Conservation (phyloP, 2,113 vertebrate species). For the Neolamprologus modestus region DNA sequence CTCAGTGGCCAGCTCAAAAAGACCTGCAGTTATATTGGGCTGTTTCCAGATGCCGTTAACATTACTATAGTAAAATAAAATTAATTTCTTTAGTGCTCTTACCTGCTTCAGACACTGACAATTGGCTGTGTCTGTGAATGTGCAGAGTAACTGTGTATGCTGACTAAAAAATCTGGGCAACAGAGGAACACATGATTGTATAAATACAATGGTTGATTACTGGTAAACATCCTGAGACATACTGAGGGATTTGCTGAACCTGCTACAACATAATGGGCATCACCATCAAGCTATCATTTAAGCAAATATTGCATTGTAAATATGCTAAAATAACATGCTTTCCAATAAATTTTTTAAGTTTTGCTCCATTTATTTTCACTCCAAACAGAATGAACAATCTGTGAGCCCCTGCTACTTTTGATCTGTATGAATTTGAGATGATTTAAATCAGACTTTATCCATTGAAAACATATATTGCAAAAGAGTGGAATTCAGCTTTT, state of each 20-base stretch:
- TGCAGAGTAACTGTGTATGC: not conserved
- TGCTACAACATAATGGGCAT: not conserved
- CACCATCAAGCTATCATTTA: not conserved
- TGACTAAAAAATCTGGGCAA: not conserved
- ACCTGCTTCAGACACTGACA: not conserved
- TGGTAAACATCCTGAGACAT: not conserved
- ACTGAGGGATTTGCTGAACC: not conserved
- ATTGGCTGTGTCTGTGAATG: not conserved
- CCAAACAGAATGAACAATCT: not conserved
- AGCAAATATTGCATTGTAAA: not conserved
- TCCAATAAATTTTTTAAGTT: fast-evolving
- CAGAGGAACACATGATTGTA: not conserved
- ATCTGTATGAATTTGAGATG: not conserved
- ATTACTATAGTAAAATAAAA: not conserved
- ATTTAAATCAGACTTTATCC: not conserved
- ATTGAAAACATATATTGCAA: not conserved
- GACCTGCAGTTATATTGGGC: not conserved
- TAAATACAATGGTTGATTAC: not conserved
- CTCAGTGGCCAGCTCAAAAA: not conserved
- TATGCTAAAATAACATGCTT: not conserved
- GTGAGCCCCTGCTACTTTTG: not conserved
- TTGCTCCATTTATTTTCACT: not conserved
- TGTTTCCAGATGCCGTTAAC: slow-evolving; percentile 6
- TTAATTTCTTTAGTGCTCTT: not conserved
- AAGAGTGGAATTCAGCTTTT: not conserved